Base-by-base conservation (phyloP, 2,888 invertebrate genomes). In the Entomobrya multifasciata region DNA sequence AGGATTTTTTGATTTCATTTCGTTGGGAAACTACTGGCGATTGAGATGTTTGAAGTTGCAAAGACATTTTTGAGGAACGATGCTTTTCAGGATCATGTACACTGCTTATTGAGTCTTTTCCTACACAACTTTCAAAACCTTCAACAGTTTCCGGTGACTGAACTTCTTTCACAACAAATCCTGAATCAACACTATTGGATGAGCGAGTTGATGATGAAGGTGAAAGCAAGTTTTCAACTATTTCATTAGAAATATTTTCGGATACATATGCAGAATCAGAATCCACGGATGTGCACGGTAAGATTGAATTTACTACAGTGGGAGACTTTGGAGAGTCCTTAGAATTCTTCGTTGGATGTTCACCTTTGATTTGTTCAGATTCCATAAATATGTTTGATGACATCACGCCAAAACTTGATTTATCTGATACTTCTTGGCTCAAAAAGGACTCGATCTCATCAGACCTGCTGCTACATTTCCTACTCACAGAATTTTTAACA, bases 351-450 rank as follows among this genome's bases (percentile, higher is more conserved):
- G 49, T 67, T 44, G n/a, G 67, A 1, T 55, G 80, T 13, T 86
- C 86, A 20, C 30, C 17, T 55, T 86, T 86, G 2, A 57, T 8
- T 27, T 65, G 15, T 5, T 86, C 86, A 49, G 17, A 15, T 27
- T 79, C 86, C 86, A 85, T 80, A 25, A 74, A 86, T 20, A 80
- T 80, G 30, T 86, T 86, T 22, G 86, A 86, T 27, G 86, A 86
- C 86, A 86, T 86, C 10, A 86, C 86, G 1, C 86, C 86, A 70
- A 65, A 65, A 27, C 86, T 86, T 22, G 79, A 79, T 55, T 74
- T 80, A n/a, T 80, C 80, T 0, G 86, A 86, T 4, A 86, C 86
- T 22, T 86, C 86, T 55, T 86, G 86, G 27, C 86, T 86, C 49
- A 86, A 20, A 49, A 55, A 86, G 6, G 86, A 86, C 57, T 86